phyloP scores from a whole-genome alignment of 2,888 invertebrate genomes.

The Anorthoa munda region DNA sequence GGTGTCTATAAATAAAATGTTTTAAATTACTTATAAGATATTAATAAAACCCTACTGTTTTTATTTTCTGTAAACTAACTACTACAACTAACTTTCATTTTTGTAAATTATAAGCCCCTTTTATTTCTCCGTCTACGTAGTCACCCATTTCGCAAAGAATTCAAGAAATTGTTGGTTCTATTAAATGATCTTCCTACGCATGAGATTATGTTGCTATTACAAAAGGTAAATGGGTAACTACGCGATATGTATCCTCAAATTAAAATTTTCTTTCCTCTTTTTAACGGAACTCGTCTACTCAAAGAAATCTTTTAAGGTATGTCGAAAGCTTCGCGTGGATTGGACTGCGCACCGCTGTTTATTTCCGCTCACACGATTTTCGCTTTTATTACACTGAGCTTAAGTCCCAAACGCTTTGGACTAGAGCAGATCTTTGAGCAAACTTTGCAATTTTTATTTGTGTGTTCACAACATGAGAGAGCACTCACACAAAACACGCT shows the following conservation, averaged over 20 bases:
- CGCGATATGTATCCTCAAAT: constrained; percentile 68
- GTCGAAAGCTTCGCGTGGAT: constrained; percentile 85
- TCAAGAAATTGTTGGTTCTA: neutral
- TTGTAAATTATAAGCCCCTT: constrained; percentile 42
- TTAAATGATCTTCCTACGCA: neutral
- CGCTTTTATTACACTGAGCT: constrained; percentile 83
- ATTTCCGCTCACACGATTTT: constrained; percentile 80
- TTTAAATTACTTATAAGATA: constrained; percentile 27
- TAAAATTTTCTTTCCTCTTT: constrained; percentile 85
- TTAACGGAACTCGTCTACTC: constrained; percentile 87
- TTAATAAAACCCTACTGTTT: constrained; percentile 16
- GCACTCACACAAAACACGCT: constrained; percentile 68
- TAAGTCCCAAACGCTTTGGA: constrained; percentile 78
- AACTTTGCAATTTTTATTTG: constrained; percentile 63
- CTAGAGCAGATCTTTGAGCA: constrained; percentile 61
- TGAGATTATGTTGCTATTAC: neutral
- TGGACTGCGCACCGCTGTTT: constrained; percentile 79
- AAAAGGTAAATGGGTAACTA: constrained; percentile 59
- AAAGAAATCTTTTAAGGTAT: constrained; percentile 90
- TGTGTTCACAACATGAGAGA: constrained; percentile 62
- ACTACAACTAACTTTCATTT: constrained; percentile 40
- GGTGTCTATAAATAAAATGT: constrained; percentile 52
- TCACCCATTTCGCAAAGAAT: constrained; percentile 45
- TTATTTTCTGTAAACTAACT: constrained; percentile 38
- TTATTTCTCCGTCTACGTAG: constrained; percentile 54